Conservation (phyloP, 2,113 vertebrate species). For the Nestor notabilis region DNA sequence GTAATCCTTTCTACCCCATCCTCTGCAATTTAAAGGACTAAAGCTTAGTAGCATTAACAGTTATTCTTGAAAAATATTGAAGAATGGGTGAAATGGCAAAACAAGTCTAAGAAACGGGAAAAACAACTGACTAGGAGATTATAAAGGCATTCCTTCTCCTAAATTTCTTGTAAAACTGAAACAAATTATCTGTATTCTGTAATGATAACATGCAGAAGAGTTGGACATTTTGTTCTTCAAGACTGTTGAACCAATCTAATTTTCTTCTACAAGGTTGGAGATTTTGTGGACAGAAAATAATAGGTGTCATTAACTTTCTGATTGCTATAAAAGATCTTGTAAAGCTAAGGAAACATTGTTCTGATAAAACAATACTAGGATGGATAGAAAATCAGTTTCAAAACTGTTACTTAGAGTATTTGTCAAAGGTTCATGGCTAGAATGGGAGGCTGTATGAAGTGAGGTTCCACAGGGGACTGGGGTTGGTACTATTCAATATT, state of each 20-base stretch:
- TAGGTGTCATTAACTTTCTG: neutral
- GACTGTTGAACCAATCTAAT: neutral
- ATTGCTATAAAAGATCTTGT: neutral
- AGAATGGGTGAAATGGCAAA: neutral
- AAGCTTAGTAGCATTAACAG: neutral
- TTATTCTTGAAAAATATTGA: neutral
- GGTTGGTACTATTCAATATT: neutral
- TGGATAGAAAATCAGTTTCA: neutral
- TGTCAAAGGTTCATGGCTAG: neutral
- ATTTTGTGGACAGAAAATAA: neutral
- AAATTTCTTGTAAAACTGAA: neutral
- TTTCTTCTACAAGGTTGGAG: neutral
- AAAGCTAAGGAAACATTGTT: neutral
- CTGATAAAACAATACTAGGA: neutral
- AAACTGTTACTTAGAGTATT: neutral
- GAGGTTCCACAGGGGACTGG: neutral
- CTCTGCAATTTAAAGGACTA: neutral
- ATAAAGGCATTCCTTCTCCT: neutral
- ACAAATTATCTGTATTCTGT: neutral
- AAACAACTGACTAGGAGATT: neutral
- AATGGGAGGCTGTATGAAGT: rapidly evolving
- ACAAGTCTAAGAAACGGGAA: neutral
- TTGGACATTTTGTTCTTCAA: neutral
- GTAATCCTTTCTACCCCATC: neutral
- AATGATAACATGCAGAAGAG: neutral